phyloP scores from a whole-genome alignment of 2,113 vertebrate species.

The Coptodon bakossiorum region DNA sequence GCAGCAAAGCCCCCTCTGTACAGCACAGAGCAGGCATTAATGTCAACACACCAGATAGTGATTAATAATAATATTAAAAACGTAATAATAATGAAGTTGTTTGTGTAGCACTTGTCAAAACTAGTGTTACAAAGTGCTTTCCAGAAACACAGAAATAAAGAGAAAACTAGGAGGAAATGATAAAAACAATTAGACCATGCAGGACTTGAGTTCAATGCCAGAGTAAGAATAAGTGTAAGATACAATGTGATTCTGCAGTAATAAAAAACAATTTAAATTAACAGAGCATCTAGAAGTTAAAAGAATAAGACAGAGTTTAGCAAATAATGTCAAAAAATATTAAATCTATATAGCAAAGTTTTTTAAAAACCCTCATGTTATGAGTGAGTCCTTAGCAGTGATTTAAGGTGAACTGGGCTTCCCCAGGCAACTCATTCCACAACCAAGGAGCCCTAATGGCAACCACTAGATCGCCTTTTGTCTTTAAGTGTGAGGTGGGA shows the following conservation, averaged over 20 bases:
- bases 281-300: neutral
- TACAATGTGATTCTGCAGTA: neutral
- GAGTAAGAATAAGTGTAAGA: neutral
- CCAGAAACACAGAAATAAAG: neutral
- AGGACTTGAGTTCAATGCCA: neutral
- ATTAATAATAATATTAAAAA: neutral
- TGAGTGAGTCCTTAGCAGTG: neutral
- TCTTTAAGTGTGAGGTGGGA: neutral
- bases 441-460: neutral
- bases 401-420: neutral
- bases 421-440: neutral
- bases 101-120: neutral
- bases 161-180: neutral
- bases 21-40: neutral
- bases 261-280: neutral
- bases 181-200: neutral
- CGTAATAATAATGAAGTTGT: neutral
- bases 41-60: neutral
- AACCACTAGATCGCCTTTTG: neutral
- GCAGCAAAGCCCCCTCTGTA: neutral
- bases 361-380: neutral
- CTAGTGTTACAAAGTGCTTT: neutral
- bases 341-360: neutral
- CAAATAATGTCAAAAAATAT: neutral
- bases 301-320: accelerated